Percentiles rank a stretch among this genome's conserved stretches.
phyloP scores from a whole-genome alignment of 2,888 invertebrate genomes.

The Athripsodes cinereus region DNA sequence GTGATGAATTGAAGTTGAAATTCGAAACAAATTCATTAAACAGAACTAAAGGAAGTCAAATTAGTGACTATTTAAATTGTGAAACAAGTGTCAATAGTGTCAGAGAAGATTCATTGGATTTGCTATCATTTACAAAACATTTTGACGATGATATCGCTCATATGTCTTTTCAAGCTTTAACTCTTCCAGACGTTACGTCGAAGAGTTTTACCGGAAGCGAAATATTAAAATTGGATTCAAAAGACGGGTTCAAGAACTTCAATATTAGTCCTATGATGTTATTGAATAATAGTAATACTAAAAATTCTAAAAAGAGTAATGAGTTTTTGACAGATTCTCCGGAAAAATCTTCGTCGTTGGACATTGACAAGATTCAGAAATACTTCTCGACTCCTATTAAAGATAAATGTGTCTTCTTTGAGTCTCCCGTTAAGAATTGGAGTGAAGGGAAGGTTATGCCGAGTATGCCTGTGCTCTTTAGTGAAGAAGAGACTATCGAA shows the following conservation, averaged over 20 bases:
- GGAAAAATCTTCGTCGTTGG: not conserved
- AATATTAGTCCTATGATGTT: conserved; percentile 13
- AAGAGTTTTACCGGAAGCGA: conserved; percentile 9
- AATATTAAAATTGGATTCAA: conserved; percentile 13
- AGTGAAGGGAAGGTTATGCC: conserved; percentile 8
- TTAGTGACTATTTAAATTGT: not conserved
- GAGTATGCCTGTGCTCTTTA: conserved; percentile 19
- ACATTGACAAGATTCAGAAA: conserved; percentile 10
- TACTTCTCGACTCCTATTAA: conserved; percentile 1
- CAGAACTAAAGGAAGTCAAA: not conserved
- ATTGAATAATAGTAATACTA: too few relatives aligned
- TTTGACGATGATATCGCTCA: conserved; percentile 20
- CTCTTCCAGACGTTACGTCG: conserved; percentile 12
- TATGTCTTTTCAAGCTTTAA: conserved; percentile 16
- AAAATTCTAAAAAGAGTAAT: conserved; percentile 6
- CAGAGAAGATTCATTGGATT: conserved; percentile 15
- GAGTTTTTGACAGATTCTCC: not conserved
- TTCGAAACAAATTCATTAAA: conserved; percentile 5
- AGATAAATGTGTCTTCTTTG: not conserved
- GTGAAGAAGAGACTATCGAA: conserved; percentile 12
- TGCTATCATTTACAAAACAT: conserved; percentile 13
- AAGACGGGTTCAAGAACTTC: conserved; percentile 17
- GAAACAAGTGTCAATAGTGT: conserved; percentile 4
- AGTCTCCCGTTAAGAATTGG: not conserved
- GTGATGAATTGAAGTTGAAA: conserved; percentile 5